Conservation (phyloP, 2,797 vertebrate genomes). For the Macropodus opercularis region DNA sequence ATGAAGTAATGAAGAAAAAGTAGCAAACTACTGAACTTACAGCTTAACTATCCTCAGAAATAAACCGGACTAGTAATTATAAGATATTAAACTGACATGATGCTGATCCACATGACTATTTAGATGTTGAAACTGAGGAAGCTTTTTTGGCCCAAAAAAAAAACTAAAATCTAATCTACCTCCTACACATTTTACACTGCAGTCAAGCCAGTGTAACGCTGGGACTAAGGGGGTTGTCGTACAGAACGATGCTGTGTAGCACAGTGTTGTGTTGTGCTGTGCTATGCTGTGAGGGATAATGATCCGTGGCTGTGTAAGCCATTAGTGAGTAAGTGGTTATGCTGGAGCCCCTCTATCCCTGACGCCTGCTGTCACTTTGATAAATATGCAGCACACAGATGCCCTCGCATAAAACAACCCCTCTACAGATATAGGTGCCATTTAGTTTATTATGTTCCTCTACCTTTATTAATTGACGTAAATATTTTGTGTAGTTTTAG, state of each 20-base stretch:
- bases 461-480: conserved; percentile 41
- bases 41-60: no score
- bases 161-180: conserved; percentile 63
- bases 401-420: conserved; percentile 65
- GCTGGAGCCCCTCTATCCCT: conserved; percentile 73
- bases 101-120: conserved; percentile 14
- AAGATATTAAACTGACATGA: conserved; percentile 28
- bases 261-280: conserved; percentile 43
- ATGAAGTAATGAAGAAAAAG: neutral
- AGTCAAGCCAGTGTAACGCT: conserved; percentile 37
- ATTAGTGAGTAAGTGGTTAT: conserved; percentile 81
- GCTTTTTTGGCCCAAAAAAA: no score
- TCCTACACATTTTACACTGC: conserved; percentile 61
- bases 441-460: conserved; percentile 45
- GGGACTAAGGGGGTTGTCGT: conserved; percentile 51
- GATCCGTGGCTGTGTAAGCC: conserved; percentile 79
- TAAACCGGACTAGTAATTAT: conserved; percentile 13
- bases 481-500: conserved; percentile 23
- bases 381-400: conserved; percentile 75
- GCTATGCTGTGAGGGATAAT: conserved; percentile 76
- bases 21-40: neutral
- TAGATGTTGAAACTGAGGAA: conserved; percentile 36
- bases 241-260: conserved; percentile 38
- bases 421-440: conserved; percentile 43
- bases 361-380: conserved; percentile 82